Conservation (phyloP, 2,113 vertebrate species). For the Cephalopholis sonnerati region DNA sequence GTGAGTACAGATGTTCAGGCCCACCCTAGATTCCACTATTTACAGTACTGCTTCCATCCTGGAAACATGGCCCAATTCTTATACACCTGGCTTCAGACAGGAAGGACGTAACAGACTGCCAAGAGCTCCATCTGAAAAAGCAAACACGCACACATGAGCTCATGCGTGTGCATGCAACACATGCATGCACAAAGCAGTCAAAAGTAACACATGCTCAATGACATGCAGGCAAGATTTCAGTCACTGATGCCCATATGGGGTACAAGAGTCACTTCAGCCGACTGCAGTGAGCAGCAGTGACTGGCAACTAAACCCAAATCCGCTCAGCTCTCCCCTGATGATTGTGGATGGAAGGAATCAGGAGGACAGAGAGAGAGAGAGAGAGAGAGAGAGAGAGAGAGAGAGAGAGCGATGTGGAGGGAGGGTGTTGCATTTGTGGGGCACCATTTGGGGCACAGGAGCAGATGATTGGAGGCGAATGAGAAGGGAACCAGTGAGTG, state of each 20-base stretch:
- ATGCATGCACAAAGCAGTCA: background rate
- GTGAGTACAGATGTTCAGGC: conserved; percentile 53
- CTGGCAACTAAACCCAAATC: conserved; percentile 49
- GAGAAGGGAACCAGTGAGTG: background rate
- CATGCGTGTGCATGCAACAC: background rate
- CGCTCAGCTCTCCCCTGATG: conserved; percentile 34
- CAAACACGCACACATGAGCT: conserved; percentile 17
- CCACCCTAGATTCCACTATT: conserved; percentile 44
- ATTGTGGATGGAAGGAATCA: conserved; percentile 24
- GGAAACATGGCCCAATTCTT: conserved; percentile 64
- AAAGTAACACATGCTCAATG: conserved; percentile 1
- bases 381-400: background rate
- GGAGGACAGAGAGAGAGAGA: background rate
- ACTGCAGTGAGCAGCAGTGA: conserved; percentile 25
- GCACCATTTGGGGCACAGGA: background rate
- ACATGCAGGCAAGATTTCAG: conserved; percentile 11
- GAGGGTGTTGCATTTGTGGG: background rate
- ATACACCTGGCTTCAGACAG: conserved; percentile 38
- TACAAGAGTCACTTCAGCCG: conserved; percentile 26
- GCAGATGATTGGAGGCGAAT: conserved; percentile 9
- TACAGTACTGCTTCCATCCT: conserved; percentile 45
- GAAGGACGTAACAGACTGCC: conserved; percentile 34
- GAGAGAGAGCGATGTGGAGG: background rate
- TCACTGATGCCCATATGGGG: conserved; percentile 19
- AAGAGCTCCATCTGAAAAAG: conserved; percentile 46